Percentiles rank a stretch among this genome's conserved stretches.
phyloP scores from a whole-genome alignment of 2,113 vertebrate species.

The Pontoporia blainvillei region DNA sequence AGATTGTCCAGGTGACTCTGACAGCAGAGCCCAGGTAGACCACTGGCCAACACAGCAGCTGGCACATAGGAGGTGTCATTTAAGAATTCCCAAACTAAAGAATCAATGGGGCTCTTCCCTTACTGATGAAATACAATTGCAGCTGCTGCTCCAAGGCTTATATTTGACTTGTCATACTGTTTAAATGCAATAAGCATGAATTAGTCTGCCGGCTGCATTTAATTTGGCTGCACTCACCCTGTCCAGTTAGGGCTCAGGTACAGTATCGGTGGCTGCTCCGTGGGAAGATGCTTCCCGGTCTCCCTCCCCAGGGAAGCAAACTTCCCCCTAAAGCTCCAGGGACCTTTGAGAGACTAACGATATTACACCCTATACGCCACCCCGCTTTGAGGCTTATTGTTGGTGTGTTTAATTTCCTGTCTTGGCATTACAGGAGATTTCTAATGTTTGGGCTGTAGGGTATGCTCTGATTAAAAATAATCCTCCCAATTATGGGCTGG shows the following conservation, averaged over 20 bases:
- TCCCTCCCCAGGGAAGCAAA: conserved; percentile 51
- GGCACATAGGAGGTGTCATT: background rate
- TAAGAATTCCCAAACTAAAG: background rate
- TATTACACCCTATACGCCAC: conserved; percentile 74
- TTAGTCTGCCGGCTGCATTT: conserved; percentile 34
- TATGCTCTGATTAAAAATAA: conserved; percentile 89
- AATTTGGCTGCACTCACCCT: conserved; percentile 48
- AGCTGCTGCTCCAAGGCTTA: background rate
- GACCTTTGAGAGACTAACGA: conserved; percentile 68
- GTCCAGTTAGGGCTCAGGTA: background rate
- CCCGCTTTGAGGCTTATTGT: conserved; percentile 74
- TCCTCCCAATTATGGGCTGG: conserved; percentile 85
- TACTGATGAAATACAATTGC: background rate
- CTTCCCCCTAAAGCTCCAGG: conserved; percentile 64
- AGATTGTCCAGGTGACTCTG: background rate
- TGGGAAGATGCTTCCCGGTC: background rate
- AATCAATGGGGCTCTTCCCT: background rate
- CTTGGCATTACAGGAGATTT: conserved; percentile 82
- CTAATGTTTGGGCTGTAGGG: conserved; percentile 85
- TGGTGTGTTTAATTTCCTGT: conserved; percentile 86
- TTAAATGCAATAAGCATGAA: background rate
- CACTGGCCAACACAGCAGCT: background rate
- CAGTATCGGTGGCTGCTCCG: background rate
- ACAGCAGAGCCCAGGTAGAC: fast-evolving
- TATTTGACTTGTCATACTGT: background rate